Base-by-base conservation (phyloP, 2,113 vertebrate genomes). In the Manacus vitellinus region DNA sequence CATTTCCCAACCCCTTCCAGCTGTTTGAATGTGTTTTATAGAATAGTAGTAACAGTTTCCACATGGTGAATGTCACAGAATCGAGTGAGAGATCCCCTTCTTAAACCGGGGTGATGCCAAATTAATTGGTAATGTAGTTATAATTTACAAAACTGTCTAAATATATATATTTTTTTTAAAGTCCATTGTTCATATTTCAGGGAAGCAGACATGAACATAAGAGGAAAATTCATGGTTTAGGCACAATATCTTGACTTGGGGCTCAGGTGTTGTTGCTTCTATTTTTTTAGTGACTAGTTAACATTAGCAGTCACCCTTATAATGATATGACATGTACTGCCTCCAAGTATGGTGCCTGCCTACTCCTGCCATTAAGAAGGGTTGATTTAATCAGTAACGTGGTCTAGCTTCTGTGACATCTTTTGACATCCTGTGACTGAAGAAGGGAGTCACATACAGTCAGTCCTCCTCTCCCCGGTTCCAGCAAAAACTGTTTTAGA, bases 251-350 rank as follows among this genome's bases (percentile, higher is more conserved):
- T 93, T 94, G 91, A 52, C 81, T 82, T 94, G 85, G 97, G 98
- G 97, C 97, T 98, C 98, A 98, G 98, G 97, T 98, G 98, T 70
- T 97, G 84, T 96, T 97, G 91, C 95, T 96, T 95, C 96, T 97
- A 78, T 97, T 97, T 98, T 96, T 98, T 97, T 97, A 97, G 97
- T 73, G 58, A 97, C 97, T 98, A 97, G 97, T 98, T 98, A 98
- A 98, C 98, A 98, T 98, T 96, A 96, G 97, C 97, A 98, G 98
- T 98, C 98, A 98, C 98, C 98, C 98, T 96, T 98, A 97, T 98
- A 98, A 98, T 98, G 98, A 97, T 97, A 85, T 97, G 97, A 94
- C 96, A 96, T 65, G 49, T 88, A 67, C 93, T 93, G 88, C 92
- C 94, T 93, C 78, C 95, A 77, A 97, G 74, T 94, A 77, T 86